These are phyloP conservation scores for Spilogale gracilis DNA, from an alignment of 2,113 vertebrate genomes.

Conservation along the genomic window DNA sequence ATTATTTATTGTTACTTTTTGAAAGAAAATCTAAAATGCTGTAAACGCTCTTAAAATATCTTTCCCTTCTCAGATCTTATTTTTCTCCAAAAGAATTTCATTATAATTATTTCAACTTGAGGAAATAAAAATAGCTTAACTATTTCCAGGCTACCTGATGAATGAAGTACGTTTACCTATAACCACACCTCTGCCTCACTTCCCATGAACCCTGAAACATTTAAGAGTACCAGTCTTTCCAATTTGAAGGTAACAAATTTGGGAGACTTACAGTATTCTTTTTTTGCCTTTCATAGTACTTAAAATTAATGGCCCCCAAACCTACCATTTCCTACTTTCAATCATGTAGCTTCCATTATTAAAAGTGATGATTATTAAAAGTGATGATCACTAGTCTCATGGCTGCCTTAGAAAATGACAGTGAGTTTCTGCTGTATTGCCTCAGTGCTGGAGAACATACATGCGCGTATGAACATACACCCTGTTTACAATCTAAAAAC, in stretches of 20 bases:
- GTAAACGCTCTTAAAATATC: neutral
- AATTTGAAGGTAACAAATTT: slow-evolving; percentile 5
- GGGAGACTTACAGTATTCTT: neutral
- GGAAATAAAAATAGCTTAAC: slow-evolving; percentile 28
- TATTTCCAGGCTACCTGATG: neutral
- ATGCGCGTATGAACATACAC: fast-evolving
- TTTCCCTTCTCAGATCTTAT: slow-evolving; percentile 25
- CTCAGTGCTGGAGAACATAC: neutral
- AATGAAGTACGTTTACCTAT: neutral
- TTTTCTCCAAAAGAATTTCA: slow-evolving; percentile 50
- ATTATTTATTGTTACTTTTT: slow-evolving; percentile 44
- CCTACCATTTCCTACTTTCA: neutral
- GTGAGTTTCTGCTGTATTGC: neutral
- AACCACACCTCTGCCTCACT: neutral
- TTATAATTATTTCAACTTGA: slow-evolving; percentile 28
- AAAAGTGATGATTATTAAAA: neutral
- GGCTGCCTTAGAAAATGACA: slow-evolving; percentile 10
- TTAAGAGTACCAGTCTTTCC: neutral
- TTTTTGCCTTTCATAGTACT: neutral
- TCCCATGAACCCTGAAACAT: neutral
- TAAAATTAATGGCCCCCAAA: neutral
- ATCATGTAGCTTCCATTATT: neutral
- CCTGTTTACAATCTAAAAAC: slow-evolving; percentile 34
- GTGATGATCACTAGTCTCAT: neutral
- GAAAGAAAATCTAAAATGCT: slow-evolving; percentile 45